Evolutionary conservation across 2,797 vertebrate genomes (phyloP).

Genomic region (Atherinosoma microstoma): DNA sequence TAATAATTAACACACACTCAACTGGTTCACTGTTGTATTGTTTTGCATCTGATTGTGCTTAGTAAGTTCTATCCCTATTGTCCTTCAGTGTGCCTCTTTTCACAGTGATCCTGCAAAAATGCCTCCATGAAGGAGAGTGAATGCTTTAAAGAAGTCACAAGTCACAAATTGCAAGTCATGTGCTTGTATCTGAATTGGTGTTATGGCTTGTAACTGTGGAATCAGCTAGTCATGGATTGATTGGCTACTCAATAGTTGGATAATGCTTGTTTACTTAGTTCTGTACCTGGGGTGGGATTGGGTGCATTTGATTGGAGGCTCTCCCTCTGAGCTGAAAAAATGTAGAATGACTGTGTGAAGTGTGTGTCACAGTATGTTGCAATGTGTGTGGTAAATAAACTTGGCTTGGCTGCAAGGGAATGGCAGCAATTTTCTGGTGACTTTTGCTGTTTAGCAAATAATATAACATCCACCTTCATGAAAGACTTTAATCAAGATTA

Average conservation of each 20-base stretch:
- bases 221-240: slow-evolving; percentile 25
- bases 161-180: slow-evolving; percentile 18
- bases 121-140: slow-evolving; percentile 8
- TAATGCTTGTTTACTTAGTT: slow-evolving; percentile 38
- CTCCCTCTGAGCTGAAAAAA: slow-evolving; percentile 58
- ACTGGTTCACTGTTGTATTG: slow-evolving; percentile 29
- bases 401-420: slow-evolving; percentile 18
- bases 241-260: slow-evolving; percentile 3
- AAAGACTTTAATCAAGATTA: background rate
- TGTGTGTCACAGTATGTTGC: slow-evolving; percentile 49
- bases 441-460: background rate
- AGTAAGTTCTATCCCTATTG: slow-evolving; percentile 3
- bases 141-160: background rate
- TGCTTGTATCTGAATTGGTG: slow-evolving; percentile 5
- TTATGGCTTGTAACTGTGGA: slow-evolving; percentile 20
- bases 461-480: background rate
- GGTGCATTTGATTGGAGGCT: slow-evolving; percentile 27
- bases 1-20: slow-evolving; percentile 54
- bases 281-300: slow-evolving; percentile 13
- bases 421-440: slow-evolving; percentile 11
- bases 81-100: background rate
- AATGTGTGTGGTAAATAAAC: slow-evolving; percentile 44
- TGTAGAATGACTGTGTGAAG: slow-evolving; percentile 66
- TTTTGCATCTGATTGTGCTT: slow-evolving; percentile 31
- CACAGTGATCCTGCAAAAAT: slow-evolving; percentile 24